A percentile compares a stretch with the other conserved stretches of the same genome.
These are phyloP conservation scores for Astur gentilis DNA, from an alignment of 2,113 vertebrate species.

Conservation along the genomic window DNA sequence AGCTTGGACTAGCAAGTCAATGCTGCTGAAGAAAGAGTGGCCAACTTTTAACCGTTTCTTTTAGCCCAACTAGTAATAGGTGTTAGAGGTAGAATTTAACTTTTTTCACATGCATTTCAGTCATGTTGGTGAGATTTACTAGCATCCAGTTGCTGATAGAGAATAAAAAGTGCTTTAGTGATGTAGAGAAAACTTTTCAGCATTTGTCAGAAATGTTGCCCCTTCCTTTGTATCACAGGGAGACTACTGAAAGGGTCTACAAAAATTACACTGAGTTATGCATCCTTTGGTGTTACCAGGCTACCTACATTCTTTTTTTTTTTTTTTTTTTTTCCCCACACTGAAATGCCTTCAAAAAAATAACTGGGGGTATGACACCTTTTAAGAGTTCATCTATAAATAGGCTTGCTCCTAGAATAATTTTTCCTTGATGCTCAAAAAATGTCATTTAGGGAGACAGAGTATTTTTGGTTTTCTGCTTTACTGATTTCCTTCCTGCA, in stretches of 20 bases:
- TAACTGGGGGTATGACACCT: neutral
- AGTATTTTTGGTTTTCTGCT: neutral
- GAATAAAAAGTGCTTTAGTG: neutral
- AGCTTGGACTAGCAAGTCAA: neutral
- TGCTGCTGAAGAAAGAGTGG: neutral
- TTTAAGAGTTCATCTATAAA: neutral
- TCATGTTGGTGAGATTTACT: neutral
- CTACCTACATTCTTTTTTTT: neutral
- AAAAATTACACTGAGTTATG: neutral
- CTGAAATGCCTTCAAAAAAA: neutral
- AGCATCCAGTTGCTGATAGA: neutral
- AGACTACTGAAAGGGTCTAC: neutral
- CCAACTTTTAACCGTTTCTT: neutral
- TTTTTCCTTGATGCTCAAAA: neutral
- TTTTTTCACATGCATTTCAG: neutral
- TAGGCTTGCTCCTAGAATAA: neutral
- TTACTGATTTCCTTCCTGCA: neutral
- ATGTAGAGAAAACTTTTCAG: neutral
- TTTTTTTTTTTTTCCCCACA: neutral
- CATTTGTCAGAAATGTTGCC: neutral
- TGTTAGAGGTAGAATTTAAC: neutral
- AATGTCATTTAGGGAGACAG: neutral
- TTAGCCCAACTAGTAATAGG: neutral
- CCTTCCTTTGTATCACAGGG: fast-evolving
- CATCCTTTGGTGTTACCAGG: neutral